A percentile compares a stretch with the other conserved stretches of the same genome.
These are phyloP conservation scores for Paedocypris sp. DNA, from an alignment of 2,113 vertebrate species.

Conservation along the genomic window DNA sequence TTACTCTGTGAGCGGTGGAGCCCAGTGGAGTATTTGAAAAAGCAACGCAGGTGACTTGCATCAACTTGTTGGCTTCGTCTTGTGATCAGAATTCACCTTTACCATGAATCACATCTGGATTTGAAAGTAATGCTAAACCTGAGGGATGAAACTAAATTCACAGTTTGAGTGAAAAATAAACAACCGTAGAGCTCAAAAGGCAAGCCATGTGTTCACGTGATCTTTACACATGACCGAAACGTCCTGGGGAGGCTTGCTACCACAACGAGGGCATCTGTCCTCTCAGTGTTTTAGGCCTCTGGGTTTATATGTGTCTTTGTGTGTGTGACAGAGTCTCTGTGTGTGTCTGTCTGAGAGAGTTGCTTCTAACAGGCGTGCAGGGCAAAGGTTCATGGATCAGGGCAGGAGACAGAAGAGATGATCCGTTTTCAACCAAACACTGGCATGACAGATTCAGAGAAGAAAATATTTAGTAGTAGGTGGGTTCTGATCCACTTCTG, in stretches of 20 bases:
- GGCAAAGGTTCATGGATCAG: background rate
- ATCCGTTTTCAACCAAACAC: slow-evolving; percentile 20
- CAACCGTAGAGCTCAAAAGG: background rate
- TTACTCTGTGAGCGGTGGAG: slow-evolving; percentile 4
- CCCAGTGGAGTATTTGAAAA: slow-evolving; percentile 40
- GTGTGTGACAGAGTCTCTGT: slow-evolving; percentile 13
- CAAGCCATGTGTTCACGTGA: background rate
- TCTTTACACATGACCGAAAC: slow-evolving; percentile 1
- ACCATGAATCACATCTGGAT: background rate
- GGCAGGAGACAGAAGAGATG: slow-evolving; percentile 14
- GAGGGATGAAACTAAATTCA: too few relatives aligned
- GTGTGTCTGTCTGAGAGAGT: slow-evolving; percentile 33
- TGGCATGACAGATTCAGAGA: slow-evolving; percentile 32
- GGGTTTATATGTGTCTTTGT: slow-evolving; percentile 20
- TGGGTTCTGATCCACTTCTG: too few relatives aligned
- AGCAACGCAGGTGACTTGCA: slow-evolving; percentile 29
- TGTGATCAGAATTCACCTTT: background rate
- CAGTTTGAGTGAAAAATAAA: too few relatives aligned
- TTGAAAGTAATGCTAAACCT: too few relatives aligned
- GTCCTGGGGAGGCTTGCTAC: background rate
- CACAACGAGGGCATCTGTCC: slow-evolving; percentile 17
- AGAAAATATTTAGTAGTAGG: too few relatives aligned
- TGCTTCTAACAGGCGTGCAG: slow-evolving; percentile 34
- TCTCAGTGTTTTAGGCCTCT: slow-evolving; percentile 18
- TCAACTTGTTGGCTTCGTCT: slow-evolving; percentile 33